Conservation (phyloP, 2,113 vertebrate genomes). For the Onychostruthus taczanowskii region DNA sequence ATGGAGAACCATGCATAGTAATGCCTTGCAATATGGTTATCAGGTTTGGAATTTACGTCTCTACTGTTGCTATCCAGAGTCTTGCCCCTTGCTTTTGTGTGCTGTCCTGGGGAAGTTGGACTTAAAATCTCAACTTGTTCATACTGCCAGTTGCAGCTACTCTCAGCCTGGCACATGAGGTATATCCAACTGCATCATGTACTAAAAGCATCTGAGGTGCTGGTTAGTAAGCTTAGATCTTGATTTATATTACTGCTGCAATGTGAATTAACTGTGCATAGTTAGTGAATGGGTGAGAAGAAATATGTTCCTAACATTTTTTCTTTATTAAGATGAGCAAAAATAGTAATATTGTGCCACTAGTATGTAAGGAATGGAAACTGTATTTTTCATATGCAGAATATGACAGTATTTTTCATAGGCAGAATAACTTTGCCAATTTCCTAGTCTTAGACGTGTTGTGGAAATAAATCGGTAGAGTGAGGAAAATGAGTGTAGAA, state of each 20-base stretch:
- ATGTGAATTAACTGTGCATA: not conserved
- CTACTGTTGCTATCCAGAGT: not conserved
- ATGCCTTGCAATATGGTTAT: not conserved
- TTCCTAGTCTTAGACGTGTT: not conserved
- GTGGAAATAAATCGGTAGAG: not conserved
- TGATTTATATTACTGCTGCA: not conserved
- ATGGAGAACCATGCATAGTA: not conserved
- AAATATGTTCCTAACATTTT: not conserved
- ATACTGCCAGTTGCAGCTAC: not conserved
- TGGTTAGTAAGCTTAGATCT: not conserved
- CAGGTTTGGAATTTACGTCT: not conserved
- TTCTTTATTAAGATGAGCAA: not conserved
- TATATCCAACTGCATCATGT: not conserved
- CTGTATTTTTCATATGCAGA: not conserved
- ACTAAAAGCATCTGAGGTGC: not conserved
- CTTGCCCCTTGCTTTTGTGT: not conserved
- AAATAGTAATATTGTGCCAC: not conserved
- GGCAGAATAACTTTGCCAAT: not conserved
- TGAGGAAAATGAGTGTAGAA: not conserved
- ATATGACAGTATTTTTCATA: not conserved
- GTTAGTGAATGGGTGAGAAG: not conserved
- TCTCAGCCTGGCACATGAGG: not conserved
- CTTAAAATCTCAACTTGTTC: not conserved
- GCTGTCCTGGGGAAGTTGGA: not conserved
- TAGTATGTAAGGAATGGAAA: not conserved